phyloP scores from a whole-genome alignment of 2,888 invertebrate genomes.

The Lamellibrachia satsuma region DNA sequence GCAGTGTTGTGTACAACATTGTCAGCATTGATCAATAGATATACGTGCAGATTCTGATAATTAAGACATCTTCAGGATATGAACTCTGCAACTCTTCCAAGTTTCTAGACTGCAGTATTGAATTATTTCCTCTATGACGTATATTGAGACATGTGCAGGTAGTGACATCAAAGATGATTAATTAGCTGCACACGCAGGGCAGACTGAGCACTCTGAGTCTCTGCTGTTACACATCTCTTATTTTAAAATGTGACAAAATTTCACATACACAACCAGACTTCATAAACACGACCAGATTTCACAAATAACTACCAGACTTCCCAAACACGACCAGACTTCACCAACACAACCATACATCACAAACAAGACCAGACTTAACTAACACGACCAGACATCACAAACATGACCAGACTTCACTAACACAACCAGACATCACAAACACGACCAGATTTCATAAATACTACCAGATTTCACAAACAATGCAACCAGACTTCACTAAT shows the following conservation, averaged over 20 bases:
- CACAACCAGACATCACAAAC: too few relatives aligned
- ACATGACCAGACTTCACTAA: too few relatives aligned
- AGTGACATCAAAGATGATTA: neutral
- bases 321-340: neutral
- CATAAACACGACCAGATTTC: neutral
- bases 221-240: neutral
- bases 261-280: neutral
- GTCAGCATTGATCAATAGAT: neutral
- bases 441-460: too few relatives aligned
- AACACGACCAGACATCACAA: too few relatives aligned
- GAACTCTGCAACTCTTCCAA: too few relatives aligned
- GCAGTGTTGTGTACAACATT: neutral
- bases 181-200: neutral
- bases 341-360: too few relatives aligned
- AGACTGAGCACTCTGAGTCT: neutral
- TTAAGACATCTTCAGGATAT: conserved; percentile 4
- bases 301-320: neutral
- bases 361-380: too few relatives aligned
- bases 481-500: too few relatives aligned
- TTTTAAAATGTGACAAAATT: neutral
- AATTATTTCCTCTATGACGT: neutral
- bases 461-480: too few relatives aligned
- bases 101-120: neutral
- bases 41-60: neutral
- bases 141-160: neutral